Conservation (phyloP, 2,888 invertebrate species). For the Caenorhabditis sulstoni region DNA sequence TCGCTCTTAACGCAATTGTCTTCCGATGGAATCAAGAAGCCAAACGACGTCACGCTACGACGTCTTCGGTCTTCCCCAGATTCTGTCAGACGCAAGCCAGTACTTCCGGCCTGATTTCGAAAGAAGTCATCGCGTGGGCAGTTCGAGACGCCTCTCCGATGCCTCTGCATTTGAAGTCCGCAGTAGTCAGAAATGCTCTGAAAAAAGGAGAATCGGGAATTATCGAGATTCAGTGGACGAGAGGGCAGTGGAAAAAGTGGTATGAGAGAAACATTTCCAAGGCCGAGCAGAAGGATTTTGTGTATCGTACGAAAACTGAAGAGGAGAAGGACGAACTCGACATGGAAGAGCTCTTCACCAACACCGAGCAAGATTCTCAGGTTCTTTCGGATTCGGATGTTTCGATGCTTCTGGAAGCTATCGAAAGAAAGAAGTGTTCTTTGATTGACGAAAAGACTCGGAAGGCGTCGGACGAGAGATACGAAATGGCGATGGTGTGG, state of each 20-base stretch:
- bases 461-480: constrained; percentile 38
- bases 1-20: constrained; percentile 35
- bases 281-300: constrained; percentile 69
- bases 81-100: constrained; percentile 16
- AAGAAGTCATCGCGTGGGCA: constrained; percentile 61
- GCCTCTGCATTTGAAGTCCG: constrained; percentile 63
- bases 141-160: constrained; percentile 66
- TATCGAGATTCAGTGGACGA: constrained; percentile 65
- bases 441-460: constrained; percentile 38
- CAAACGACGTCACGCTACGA: constrained; percentile 26
- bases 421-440: constrained; percentile 36
- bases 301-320: constrained; percentile 71
- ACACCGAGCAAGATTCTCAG: constrained; percentile 48
- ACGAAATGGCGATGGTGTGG: constrained; percentile 63
- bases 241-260: constrained; percentile 72
- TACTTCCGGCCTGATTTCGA: constrained; percentile 26
- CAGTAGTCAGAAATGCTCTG: constrained; percentile 51
- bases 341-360: constrained; percentile 60
- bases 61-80: constrained; percentile 52
- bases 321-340: constrained; percentile 71
- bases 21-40: constrained; percentile 37
- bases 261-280: constrained; percentile 67
- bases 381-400: constrained; percentile 58
- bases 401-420: constrained; percentile 59
- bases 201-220: constrained; percentile 31